A percentile compares a stretch with the other conserved stretches of the same genome.
These are phyloP conservation scores for Patagioenas fasciata DNA, from an alignment of 2,113 vertebrate genomes.

Conservation along the genomic window DNA sequence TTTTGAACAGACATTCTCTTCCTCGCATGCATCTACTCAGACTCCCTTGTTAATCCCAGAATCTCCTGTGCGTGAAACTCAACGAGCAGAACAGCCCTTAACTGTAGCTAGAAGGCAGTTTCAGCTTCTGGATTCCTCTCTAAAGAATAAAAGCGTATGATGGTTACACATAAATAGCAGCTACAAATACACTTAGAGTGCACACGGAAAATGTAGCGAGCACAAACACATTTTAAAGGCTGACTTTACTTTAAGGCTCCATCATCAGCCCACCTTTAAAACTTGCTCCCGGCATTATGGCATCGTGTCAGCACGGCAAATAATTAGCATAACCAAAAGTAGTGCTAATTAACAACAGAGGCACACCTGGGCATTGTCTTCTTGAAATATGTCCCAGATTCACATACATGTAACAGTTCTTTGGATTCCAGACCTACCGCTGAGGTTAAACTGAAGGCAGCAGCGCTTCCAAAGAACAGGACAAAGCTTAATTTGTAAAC, in stretches of 20 bases:
- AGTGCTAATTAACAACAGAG: not conserved
- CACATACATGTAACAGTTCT: not conserved
- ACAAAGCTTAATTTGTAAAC: not conserved
- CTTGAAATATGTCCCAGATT: not conserved
- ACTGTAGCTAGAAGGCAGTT: not conserved
- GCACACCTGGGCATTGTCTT: not conserved
- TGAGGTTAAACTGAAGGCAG: not conserved
- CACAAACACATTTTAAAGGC: not conserved
- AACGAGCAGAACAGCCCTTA: not conserved
- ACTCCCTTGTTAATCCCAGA: slow-evolving; percentile 1
- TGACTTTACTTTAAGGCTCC: not conserved
- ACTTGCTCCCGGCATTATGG: not conserved
- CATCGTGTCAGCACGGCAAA: not conserved
- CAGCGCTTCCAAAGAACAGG: not conserved
- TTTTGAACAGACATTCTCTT: not conserved
- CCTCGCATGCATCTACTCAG: not conserved
- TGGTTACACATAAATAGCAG: not conserved
- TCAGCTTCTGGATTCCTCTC: slow-evolving; percentile 29
- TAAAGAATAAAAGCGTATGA: not conserved
- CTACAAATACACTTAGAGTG: not conserved
- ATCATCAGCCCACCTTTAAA: not conserved
- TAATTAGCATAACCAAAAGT: not conserved
- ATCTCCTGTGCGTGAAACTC: not conserved
- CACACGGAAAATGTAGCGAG: rapidly evolving
- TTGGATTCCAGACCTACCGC: not conserved